Evolutionary conservation across 2,888 invertebrate species (phyloP).

Genomic region (Byasa hedistus): DNA sequence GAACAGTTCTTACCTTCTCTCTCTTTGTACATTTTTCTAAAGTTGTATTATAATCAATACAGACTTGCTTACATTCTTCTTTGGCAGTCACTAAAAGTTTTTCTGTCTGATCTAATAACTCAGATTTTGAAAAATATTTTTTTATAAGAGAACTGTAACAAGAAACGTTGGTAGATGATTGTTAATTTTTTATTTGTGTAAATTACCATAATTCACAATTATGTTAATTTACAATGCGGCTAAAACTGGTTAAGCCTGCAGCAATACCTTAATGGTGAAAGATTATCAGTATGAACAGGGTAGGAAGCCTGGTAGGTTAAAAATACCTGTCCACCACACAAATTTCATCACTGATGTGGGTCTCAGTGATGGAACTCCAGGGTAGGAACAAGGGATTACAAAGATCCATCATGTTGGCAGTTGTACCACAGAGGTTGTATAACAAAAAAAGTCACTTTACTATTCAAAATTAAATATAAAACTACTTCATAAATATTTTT

Average conservation of each 20-base stretch:
- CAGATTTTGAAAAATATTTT: conserved; percentile 45
- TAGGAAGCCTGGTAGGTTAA: too few species aligned
- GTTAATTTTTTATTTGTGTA: background rate
- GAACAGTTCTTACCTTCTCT: conserved; percentile 49
- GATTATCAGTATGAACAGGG: too few species aligned
- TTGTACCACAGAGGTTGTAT: too few species aligned
- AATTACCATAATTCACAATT: background rate
- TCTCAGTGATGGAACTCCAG: too few species aligned
- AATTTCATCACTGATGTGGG: too few species aligned
- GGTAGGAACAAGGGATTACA: too few species aligned
- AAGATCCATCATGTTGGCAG: too few species aligned
- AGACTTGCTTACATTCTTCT: conserved; percentile 54
- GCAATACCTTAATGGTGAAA: too few species aligned
- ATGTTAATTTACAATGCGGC: too few species aligned
- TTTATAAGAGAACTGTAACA: conserved; percentile 50
- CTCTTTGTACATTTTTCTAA: conserved; percentile 46
- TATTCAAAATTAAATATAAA: background rate
- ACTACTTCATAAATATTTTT: background rate
- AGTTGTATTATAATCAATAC: conserved; percentile 50
- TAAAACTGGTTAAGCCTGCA: too few species aligned
- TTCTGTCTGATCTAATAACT: conserved; percentile 44
- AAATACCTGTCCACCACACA: too few species aligned
- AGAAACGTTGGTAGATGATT: background rate
- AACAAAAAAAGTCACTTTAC: background rate
- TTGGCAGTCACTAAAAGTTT: conserved; percentile 44